phyloP scores from a whole-genome alignment of 2,113 vertebrate species.

The Agelaius phoeniceus region DNA sequence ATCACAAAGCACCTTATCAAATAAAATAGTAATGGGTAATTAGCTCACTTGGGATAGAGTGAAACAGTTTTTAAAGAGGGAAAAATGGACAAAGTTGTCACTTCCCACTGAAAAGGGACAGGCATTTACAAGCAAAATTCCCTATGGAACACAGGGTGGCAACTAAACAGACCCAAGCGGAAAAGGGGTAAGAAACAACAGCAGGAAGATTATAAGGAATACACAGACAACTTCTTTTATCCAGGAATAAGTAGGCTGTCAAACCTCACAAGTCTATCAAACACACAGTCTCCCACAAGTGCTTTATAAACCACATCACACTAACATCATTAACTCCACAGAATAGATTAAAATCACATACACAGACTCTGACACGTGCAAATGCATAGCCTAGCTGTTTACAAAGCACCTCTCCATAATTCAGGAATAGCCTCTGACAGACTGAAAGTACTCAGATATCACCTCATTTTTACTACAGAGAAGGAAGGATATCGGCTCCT shows the following conservation, averaged over 20 bases:
- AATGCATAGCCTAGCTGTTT: neutral
- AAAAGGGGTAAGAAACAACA: neutral
- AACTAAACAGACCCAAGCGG: rapidly evolving
- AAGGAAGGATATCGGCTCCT: neutral
- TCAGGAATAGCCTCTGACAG: neutral
- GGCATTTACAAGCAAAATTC: neutral
- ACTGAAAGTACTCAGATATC: neutral
- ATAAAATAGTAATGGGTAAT: neutral
- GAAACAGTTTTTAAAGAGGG: neutral
- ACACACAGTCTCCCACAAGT: rapidly evolving
- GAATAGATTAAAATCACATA: neutral
- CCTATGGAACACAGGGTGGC: rapidly evolving
- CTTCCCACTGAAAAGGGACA: neutral
- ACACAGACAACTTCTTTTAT: neutral
- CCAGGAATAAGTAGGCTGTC: neutral
- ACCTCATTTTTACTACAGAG: neutral
- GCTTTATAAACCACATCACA: neutral
- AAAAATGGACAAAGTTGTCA: neutral
- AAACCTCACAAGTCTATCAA: neutral
- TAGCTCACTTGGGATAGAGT: neutral
- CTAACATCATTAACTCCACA: neutral
- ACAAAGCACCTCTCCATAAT: neutral
- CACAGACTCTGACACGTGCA: rapidly evolving
- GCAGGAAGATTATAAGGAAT: rapidly evolving
- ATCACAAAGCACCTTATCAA: neutral